Base-by-base conservation (phyloP, 1,140 invertebrate species). In the Panagrolaimus sp. region DNA sequence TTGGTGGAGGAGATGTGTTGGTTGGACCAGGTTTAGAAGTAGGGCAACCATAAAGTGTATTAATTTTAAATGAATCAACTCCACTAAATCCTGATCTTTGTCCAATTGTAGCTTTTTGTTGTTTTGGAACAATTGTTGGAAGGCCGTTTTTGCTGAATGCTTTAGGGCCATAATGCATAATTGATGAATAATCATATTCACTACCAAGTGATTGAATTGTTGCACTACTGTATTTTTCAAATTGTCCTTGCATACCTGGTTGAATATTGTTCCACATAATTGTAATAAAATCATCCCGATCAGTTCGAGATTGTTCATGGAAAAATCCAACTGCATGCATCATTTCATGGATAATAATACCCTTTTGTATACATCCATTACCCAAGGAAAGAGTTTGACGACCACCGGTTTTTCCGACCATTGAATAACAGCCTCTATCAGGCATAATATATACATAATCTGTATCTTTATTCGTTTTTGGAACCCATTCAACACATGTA, bases 301-400 rank as follows among this genome's bases (percentile, higher is more conserved):
- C 84, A 5, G 80, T 74, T 51, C 84, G 70, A 9, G 80, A 82
- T 63, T 86, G 85, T 47, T 85, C 84, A 63, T 85, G 84, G 69
- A 81, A 84, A 9, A 85, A 84, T 2, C 85, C 85, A 9, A 84
- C 74, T 4, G 81, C 83, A 64, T 86, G 84, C 66, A 81, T 83
- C 25, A 85, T 69, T 67, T 86, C 85, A 61, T 85, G 84, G 45
- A 85, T 76, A 45, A 84, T 83, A 68, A 80, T 82, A 61, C 74
- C 79, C 53, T 83, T 82, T 53, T 82, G 80, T 0, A 91, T 84
- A 77, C 91, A 92, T 1, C 89, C 89, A 0, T 89, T 89, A 0
- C 84, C 86, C 5, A 87, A 75, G 0, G 85, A 85, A 13, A 87
- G 72, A 0, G 75, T 74, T 70, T 90, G 89, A 8, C 86, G 85